These are phyloP conservation scores for Laticauda colubrina DNA, from an alignment of 2,113 vertebrate genomes.

Conservation along the genomic window DNA sequence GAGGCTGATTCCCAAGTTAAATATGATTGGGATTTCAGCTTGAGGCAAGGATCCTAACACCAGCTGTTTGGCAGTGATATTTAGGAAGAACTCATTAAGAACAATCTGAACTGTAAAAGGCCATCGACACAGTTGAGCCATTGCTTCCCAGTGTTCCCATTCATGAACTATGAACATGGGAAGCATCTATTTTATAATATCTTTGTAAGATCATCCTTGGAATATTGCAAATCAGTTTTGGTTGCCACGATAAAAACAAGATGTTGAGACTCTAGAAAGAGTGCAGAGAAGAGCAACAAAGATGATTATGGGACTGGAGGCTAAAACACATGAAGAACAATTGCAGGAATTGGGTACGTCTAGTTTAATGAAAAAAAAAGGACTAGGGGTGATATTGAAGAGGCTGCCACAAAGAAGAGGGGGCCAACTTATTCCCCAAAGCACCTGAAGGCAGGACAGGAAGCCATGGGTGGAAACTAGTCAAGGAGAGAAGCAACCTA, in stretches of 20 bases:
- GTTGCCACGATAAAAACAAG: background rate
- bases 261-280: background rate
- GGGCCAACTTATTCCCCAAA: too few relatives aligned
- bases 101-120: background rate
- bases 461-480: too few relatives aligned
- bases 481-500: too few relatives aligned
- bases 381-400: too few relatives aligned
- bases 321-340: too few relatives aligned
- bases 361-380: too few relatives aligned
- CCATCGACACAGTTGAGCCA: background rate
- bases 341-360: too few relatives aligned
- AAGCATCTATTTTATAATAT: background rate
- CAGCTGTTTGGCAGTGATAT: background rate
- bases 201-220: background rate
- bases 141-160: background rate
- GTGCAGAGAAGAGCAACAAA: too few relatives aligned
- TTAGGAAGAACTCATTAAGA: background rate
- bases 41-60: background rate
- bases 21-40: background rate
- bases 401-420: too few relatives aligned
- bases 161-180: background rate
- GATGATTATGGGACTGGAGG: too few relatives aligned
- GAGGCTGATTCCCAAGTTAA: background rate
- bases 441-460: too few relatives aligned
- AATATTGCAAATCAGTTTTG: background rate